These are phyloP conservation scores for Sphaerophoria taeniata DNA, from an alignment of 2,888 invertebrate genomes.

Conservation along the genomic window DNA sequence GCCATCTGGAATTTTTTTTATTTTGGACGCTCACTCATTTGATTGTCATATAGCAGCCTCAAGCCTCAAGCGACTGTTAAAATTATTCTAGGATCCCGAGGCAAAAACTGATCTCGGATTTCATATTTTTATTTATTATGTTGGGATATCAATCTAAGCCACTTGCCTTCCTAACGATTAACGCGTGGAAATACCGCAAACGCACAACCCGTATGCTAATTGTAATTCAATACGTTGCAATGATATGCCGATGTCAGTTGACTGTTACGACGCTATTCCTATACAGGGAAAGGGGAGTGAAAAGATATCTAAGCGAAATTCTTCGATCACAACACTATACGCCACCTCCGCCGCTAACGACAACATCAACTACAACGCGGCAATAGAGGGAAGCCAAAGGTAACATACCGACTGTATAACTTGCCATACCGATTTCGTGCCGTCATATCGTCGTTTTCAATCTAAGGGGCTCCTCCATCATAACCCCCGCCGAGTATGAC, in stretches of 20 bases:
- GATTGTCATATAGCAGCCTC: too few relatives aligned
- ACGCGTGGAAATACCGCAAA: constrained; percentile 71
- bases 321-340: constrained; percentile 60
- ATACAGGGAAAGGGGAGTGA: neutral
- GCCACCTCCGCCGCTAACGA: neutral
- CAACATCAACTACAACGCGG: neutral
- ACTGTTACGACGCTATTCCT: neutral
- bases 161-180: constrained; percentile 58
- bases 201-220: constrained; percentile 68
- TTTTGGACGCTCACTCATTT: too few relatives aligned
- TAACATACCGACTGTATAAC: constrained; percentile 39
- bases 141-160: constrained; percentile 24
- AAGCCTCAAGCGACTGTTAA: too few relatives aligned
- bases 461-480: constrained; percentile 67
- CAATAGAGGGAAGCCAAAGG: constrained; percentile 26
- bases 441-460: constrained; percentile 70
- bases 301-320: constrained; percentile 61
- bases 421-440: constrained; percentile 53
- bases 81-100: too few relatives aligned
- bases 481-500: constrained; percentile 76
- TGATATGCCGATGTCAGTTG: constrained; percentile 56
- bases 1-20: too few relatives aligned
- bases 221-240: constrained; percentile 67
- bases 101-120: neutral
- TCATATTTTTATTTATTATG: neutral